Conservation (phyloP, 2,113 vertebrate species). For the Malurus melanocephalus region DNA sequence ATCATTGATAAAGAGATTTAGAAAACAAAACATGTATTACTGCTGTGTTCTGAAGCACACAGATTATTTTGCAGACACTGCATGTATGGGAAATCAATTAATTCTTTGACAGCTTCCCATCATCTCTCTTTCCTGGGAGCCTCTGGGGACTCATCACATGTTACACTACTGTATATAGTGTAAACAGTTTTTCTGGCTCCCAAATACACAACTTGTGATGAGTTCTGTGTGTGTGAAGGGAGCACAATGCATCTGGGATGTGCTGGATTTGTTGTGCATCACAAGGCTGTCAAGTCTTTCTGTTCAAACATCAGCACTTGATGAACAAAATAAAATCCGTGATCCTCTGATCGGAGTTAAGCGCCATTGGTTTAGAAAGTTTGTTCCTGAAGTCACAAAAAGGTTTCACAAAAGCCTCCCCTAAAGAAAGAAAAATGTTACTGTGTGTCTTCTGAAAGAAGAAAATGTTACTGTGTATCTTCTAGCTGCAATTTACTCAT, state of each 20-base stretch:
- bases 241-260: neutral
- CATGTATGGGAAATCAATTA: neutral
- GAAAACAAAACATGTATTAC: neutral
- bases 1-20: neutral
- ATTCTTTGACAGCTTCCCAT: neutral
- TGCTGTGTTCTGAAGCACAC: neutral
- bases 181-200: neutral
- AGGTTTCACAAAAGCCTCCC: neutral
- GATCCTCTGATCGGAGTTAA: neutral
- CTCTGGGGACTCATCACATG: neutral
- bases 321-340: neutral
- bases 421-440: neutral
- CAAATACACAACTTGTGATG: neutral
- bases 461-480: neutral
- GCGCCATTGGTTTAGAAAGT: neutral
- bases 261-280: neutral
- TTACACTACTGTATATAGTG: neutral
- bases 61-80: neutral
- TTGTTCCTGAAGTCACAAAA: neutral
- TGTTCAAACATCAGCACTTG: accelerated
- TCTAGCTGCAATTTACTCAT: neutral
- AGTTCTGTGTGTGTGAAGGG: neutral
- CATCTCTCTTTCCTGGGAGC: neutral
- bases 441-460: neutral
- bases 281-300: neutral